Conservation (phyloP, 92 coral and sea anemone genomes). For the Zoanthus solanderi region DNA sequence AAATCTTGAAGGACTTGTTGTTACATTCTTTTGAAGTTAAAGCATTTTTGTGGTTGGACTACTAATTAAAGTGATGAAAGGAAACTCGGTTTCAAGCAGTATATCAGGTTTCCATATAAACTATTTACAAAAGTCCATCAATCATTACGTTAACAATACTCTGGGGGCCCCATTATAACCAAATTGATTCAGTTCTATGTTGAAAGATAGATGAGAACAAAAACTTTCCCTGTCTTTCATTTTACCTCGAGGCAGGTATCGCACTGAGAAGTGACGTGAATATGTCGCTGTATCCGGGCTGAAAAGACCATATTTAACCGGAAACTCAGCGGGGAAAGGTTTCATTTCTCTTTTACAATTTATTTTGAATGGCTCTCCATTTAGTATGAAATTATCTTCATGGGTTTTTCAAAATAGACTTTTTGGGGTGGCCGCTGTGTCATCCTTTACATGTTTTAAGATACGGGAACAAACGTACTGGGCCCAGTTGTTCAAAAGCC, state of each 20-base stretch:
- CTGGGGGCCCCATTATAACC: not conserved
- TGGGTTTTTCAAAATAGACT: no score
- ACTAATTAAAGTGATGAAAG: not conserved
- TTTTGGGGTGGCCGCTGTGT: no score
- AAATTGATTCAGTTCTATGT: not conserved
- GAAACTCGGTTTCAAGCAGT: not conserved
- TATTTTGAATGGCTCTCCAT: not conserved
- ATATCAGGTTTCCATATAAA: not conserved
- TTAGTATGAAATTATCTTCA: no score
- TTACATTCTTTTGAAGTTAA: not conserved
- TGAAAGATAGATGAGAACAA: not conserved
- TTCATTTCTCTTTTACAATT: not conserved
- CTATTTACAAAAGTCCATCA: not conserved
- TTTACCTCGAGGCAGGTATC: constrained; percentile 9
- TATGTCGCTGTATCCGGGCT: not conserved
- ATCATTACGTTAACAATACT: not conserved
- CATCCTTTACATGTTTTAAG: no score
- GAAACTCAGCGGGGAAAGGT: not conserved
- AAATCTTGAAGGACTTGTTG: not conserved
- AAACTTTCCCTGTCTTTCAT: not conserved
- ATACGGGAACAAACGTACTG: no score
- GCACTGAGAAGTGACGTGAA: not conserved
- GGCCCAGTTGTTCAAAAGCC: no score
- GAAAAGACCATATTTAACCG: not conserved
- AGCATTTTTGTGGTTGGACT: constrained; percentile 5